Base-by-base conservation (phyloP, 30 jellyfish, hydroid and myxozoan species). In the Aurelia aurita region DNA sequence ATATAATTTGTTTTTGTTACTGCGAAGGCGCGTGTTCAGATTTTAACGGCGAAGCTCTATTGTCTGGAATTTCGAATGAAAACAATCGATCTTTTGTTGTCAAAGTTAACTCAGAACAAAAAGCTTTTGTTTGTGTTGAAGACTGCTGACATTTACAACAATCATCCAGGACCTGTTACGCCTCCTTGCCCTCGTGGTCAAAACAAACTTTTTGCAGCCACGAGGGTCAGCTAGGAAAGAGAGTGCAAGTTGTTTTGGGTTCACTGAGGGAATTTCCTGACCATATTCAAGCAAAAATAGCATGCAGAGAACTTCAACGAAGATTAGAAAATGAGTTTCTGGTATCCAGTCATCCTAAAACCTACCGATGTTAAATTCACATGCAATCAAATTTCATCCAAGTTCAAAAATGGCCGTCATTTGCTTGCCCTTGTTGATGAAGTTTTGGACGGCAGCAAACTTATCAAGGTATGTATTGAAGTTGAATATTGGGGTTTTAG, bases 341-440 rank as follows among this genome's bases (percentile, higher is more conserved):
- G 78, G 84, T 85, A 85, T 67, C 84, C 74, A 55, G 95, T 85
- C 25, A 74, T 85, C 22, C 60, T 85, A 31, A 85, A 49, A 59
- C 95, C 95, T 0, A 18, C 74, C 6, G 89, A 85, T 73, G 95
- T 85, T 28, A 85, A 85, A 51, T 85, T 85, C 70, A 85, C 95
- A 9, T 9, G 79, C 69, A 61, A 69, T 19, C 55, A 74, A 21
- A 49, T 85, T 27, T 65, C 95, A 2, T 44, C 87, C 59, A 47
- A 25, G 60, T 54, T 65, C 72, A 85, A 87, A 23, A 80, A 87
- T 66, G 91, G 96, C 87, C 45, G 67, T 39, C 43, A 20, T 44
- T 58, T 87, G 75, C 70, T 58, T 14, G 31, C 47, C 66, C 78
- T 87, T 22, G 62, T 87, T 16, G 77, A 66, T 19, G 90, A 87